phyloP scores from a whole-genome alignment of 2,888 invertebrate genomes.

The Euzetes globulus region DNA sequence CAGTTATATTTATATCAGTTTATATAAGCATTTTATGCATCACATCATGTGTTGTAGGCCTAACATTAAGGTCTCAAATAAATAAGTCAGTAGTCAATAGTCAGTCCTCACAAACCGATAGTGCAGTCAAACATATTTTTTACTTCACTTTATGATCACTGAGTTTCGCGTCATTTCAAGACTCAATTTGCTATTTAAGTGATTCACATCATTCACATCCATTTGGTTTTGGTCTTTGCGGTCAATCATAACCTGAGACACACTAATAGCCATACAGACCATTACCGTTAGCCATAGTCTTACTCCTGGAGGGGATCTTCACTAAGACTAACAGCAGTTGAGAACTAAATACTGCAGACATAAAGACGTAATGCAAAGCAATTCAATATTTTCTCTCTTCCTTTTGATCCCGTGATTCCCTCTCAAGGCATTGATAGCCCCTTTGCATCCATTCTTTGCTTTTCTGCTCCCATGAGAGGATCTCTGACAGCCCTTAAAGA shows the following conservation, averaged over 20 bases:
- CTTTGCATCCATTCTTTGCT: slow-evolving; percentile 28
- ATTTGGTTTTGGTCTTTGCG: slow-evolving; percentile 15
- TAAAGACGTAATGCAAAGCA: slow-evolving; percentile 18
- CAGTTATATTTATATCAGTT: slow-evolving; percentile 23
- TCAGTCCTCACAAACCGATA: not conserved
- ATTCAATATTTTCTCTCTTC: slow-evolving; percentile 11
- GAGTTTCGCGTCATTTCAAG: not conserved
- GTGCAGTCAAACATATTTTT: not conserved
- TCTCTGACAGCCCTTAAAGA: slow-evolving; percentile 10
- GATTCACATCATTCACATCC: slow-evolving; percentile 9
- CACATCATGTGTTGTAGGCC: not conserved
- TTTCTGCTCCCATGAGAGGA: slow-evolving; percentile 25
- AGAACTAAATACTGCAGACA: slow-evolving; percentile 12
- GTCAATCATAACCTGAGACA: slow-evolving; percentile 9
- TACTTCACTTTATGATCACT: not conserved
- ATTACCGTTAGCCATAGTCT: not conserved
- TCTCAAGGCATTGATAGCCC: slow-evolving; percentile 29
- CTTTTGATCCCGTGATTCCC: not conserved
- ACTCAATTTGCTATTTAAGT: slow-evolving; percentile 19
- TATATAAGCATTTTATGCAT: slow-evolving; percentile 13
- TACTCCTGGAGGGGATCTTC: not conserved
- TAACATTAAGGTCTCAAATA: slow-evolving; percentile 22
- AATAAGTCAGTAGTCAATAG: slow-evolving; percentile 29
- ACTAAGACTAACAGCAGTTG: not conserved
- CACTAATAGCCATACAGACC: not conserved